Percentiles rank a stretch among this genome's conserved stretches.
Evolutionary conservation across 30 jellyfish, hydroid and myxozoan genomes (phyloP).

Genomic region (Hydractinia echinata): DNA sequence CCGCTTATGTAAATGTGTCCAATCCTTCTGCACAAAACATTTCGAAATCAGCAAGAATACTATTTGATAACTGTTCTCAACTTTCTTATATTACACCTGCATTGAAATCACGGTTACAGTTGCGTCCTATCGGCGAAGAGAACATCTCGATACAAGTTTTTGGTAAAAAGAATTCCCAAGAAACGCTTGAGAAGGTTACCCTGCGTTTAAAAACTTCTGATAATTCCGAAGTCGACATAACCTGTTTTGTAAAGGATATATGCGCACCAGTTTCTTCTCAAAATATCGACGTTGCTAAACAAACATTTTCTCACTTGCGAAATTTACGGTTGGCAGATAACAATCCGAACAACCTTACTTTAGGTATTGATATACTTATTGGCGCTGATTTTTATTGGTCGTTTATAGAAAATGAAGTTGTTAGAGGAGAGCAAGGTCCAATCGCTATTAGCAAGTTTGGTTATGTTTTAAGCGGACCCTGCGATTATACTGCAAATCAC

Average conservation of each 20-base stretch:
- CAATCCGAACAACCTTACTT: background rate
- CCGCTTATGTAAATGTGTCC: too few relatives aligned
- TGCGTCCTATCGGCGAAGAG: too few relatives aligned
- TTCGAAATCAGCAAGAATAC: too few relatives aligned
- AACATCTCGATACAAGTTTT: too few relatives aligned
- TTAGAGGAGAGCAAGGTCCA: slow-evolving; percentile 34
- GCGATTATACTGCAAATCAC: too few relatives aligned
- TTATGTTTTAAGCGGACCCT: slow-evolving; percentile 31
- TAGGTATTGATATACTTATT: slow-evolving; percentile 12
- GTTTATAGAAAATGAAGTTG: slow-evolving; percentile 14
- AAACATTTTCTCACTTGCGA: too few relatives aligned
- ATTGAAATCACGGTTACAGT: too few relatives aligned
- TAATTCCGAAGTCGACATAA: background rate
- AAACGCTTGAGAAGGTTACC: too few relatives aligned
- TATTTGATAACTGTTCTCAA: too few relatives aligned
- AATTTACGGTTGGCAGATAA: background rate
- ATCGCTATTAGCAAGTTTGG: slow-evolving; percentile 31
- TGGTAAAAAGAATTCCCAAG: too few relatives aligned
- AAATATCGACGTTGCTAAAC: slow-evolving; percentile 2
- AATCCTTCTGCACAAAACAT: too few relatives aligned
- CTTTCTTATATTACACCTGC: too few relatives aligned
- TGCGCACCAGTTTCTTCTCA: slow-evolving; percentile 13
- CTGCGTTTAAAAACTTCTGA: background rate
- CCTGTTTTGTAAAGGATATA: slow-evolving; percentile 13
- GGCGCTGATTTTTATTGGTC: slow-evolving; percentile 33